Evolutionary conservation across 2,113 vertebrate species (phyloP).

Genomic region (Puntigrus tetrazona): DNA sequence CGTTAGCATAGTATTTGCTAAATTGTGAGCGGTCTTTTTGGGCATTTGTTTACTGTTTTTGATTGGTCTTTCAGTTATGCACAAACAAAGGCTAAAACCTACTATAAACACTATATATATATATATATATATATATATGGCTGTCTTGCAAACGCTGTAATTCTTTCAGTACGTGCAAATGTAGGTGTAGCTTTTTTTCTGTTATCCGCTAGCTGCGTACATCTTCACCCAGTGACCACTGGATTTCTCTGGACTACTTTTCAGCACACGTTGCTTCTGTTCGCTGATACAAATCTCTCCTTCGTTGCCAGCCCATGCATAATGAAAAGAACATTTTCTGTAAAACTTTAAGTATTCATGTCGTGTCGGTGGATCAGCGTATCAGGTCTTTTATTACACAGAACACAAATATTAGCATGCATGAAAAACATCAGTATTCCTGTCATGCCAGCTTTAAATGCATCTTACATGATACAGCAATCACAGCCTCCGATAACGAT

Average conservation of each 20-base stretch:
- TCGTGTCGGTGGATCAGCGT: constrained; percentile 42
- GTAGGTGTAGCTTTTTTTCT: not conserved
- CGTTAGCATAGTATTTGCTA: not conserved
- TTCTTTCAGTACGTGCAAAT: not conserved
- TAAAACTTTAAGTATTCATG: constrained; percentile 23
- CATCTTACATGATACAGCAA: not conserved
- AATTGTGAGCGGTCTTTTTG: not conserved
- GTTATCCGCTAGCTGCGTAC: not conserved
- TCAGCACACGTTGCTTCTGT: not conserved
- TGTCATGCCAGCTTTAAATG: not conserved
- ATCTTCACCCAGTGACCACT: not conserved
- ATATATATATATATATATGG: no score
- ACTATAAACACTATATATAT: not conserved
- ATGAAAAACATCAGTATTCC: not conserved
- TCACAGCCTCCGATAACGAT: not conserved
- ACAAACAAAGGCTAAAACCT: not conserved
- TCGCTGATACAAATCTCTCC: not conserved
- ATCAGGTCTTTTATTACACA: constrained; percentile 36
- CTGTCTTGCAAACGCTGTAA: not conserved
- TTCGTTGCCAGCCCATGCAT: not conserved
- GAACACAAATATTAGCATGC: constrained; percentile 28
- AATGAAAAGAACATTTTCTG: not conserved
- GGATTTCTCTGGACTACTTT: constrained; percentile 1
- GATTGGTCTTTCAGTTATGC: not conserved
- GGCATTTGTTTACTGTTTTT: not conserved